These are phyloP conservation scores for Gnathonemus longibarbis DNA, from an alignment of 2,113 vertebrate species.

Conservation along the genomic window DNA sequence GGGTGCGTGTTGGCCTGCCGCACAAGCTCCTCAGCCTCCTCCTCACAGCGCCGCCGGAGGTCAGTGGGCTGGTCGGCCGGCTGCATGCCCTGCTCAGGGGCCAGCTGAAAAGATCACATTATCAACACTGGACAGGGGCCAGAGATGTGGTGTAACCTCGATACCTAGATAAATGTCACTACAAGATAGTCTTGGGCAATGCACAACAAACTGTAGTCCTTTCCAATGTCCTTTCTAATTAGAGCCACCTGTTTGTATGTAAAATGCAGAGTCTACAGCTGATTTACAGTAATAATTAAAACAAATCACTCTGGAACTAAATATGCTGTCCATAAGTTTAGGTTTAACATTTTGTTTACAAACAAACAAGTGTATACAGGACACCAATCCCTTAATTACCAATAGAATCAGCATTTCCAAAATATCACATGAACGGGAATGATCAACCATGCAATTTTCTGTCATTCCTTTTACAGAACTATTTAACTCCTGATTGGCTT, in stretches of 20 bases:
- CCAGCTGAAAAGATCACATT: constrained; percentile 62
- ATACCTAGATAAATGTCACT: not conserved
- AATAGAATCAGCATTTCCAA: not conserved
- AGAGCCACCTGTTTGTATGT: not conserved
- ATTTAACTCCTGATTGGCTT: constrained; percentile 23
- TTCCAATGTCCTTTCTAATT: not conserved
- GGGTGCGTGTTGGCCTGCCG: constrained; percentile 66
- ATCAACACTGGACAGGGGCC: not conserved
- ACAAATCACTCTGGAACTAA: not conserved
- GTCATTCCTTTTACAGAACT: not conserved
- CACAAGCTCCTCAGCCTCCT: constrained; percentile 88
- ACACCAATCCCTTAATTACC: not conserved
- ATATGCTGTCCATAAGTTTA: not conserved
- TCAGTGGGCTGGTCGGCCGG: constrained; percentile 86
- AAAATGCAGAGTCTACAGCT: not conserved
- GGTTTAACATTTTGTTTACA: not conserved
- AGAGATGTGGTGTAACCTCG: not conserved
- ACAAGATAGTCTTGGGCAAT: not conserved
- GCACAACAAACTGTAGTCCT: not conserved
- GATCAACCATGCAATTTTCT: not conserved
- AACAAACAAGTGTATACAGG: not conserved
- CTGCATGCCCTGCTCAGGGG: constrained; percentile 90
- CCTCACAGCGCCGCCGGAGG: constrained; percentile 80
- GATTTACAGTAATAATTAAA: not conserved
- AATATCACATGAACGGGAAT: not conserved